These are phyloP conservation scores for Heliornis fulica DNA, from an alignment of 2,113 vertebrate species.

Conservation along the genomic window DNA sequence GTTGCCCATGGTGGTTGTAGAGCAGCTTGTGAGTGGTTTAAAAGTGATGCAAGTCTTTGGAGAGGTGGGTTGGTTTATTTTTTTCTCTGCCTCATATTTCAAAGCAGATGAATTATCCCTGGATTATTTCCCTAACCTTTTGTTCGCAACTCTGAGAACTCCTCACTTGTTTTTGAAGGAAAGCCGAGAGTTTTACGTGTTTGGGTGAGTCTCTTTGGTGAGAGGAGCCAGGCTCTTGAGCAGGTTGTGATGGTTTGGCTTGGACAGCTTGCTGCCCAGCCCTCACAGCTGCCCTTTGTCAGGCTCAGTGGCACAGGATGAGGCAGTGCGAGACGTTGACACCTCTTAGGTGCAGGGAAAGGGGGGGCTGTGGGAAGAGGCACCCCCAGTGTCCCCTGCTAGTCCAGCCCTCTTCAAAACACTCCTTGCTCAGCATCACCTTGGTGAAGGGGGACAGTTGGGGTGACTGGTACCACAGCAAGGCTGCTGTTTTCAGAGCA, in stretches of 20 bases:
- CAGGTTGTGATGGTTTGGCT: background rate
- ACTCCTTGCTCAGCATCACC: background rate
- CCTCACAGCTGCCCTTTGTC: background rate
- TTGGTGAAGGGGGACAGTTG: background rate
- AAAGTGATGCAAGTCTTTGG: background rate
- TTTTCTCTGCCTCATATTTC: background rate
- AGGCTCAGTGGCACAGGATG: background rate
- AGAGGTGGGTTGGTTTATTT: background rate
- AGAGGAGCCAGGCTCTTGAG: background rate
- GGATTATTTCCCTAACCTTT: constrained; percentile 23
- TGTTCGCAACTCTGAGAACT: background rate
- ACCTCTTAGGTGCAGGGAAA: background rate
- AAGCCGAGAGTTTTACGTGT: background rate
- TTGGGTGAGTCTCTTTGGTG: background rate
- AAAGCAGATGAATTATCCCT: background rate
- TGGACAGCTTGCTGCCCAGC: background rate
- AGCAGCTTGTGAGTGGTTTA: background rate
- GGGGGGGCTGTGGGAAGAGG: background rate
- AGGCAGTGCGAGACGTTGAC: background rate
- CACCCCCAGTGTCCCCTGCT: rapidly evolving
- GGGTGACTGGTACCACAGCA: background rate
- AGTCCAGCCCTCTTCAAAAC: background rate
- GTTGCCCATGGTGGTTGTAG: background rate
- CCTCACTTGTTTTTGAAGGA: background rate
- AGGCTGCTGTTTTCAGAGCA: background rate